A percentile compares a stretch with the other conserved stretches of the same genome.
Conservation (phyloP, 2,888 invertebrate genomes). For the Pachymerium ferrugineum region DNA sequence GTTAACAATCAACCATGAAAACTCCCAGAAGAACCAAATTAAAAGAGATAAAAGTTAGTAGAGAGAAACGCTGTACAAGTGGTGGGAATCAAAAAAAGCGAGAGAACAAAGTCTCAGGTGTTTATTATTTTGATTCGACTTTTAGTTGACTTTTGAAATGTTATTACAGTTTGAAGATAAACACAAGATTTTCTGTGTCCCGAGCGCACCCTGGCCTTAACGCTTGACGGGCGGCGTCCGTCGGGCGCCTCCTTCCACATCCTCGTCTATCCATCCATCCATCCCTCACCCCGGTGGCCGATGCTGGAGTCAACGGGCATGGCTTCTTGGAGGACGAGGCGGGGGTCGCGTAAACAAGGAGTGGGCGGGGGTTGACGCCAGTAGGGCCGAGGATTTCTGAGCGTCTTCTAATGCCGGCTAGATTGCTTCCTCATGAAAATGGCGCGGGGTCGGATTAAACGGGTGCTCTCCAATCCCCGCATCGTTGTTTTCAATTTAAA, state of each 20-base stretch:
- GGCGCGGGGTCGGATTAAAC: constrained; percentile 36
- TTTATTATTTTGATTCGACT: background rate
- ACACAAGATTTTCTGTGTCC: constrained; percentile 14
- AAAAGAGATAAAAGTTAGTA: too few species aligned
- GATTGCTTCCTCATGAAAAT: constrained; percentile 35
- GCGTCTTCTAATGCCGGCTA: constrained; percentile 31
- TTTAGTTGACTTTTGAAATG: background rate
- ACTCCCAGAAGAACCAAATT: too few species aligned
- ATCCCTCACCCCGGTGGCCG: constrained; percentile 1
- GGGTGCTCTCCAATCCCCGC: constrained; percentile 35
- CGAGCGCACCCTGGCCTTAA: constrained; percentile 19
- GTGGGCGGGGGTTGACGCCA: constrained; percentile 29
- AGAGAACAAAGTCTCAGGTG: too few species aligned
- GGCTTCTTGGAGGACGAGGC: constrained; percentile 2
- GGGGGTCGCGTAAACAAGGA: constrained; percentile 26
- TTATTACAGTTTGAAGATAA: constrained; percentile 20
- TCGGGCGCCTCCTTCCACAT: constrained; percentile 3
- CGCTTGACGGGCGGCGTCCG: constrained; percentile 22
- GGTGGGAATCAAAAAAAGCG: background rate
- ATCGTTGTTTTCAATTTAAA: constrained; percentile 38
- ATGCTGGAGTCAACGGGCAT: background rate
- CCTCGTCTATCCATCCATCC: background rate
- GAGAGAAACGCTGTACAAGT: too few species aligned
- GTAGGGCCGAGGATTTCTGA: constrained; percentile 20
- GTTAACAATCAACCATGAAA: too few species aligned